A percentile compares a stretch with the other conserved stretches of the same genome.
These are phyloP conservation scores for Hecatera dysodea DNA, from an alignment of 2,888 invertebrate genomes.

Conservation along the genomic window DNA sequence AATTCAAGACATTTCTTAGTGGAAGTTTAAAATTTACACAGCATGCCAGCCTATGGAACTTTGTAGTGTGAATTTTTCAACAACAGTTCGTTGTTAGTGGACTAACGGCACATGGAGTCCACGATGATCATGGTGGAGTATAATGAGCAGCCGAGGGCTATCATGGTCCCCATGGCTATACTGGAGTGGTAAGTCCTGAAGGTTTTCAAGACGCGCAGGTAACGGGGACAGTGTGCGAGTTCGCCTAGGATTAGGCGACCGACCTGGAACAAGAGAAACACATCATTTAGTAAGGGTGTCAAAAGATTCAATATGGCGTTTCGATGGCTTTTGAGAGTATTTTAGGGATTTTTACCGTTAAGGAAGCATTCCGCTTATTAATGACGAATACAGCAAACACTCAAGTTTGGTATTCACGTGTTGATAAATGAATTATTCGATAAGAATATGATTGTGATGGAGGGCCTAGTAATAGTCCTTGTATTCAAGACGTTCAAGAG, in stretches of 20 bases:
- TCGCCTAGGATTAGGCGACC: slow-evolving; percentile 94
- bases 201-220: slow-evolving; percentile 93
- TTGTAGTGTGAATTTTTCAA: slow-evolving; percentile 29
- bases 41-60: slow-evolving; percentile 60
- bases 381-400: slow-evolving; percentile 20
- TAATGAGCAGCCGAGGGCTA: slow-evolving; percentile 85
- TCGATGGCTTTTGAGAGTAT: background rate
- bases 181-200: slow-evolving; percentile 95
- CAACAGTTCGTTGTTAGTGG: slow-evolving; percentile 39
- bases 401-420: background rate
- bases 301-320: too few relatives aligned
- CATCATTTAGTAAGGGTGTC: slow-evolving; percentile 22
- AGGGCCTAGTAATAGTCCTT: background rate
- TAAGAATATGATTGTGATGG: background rate
- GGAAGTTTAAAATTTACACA: slow-evolving; percentile 58
- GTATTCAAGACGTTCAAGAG: background rate
- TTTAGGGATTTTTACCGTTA: background rate
- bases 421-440: slow-evolving; percentile 10
- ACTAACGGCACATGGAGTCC: slow-evolving; percentile 85
- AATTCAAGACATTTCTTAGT: slow-evolving; percentile 29
- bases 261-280: slow-evolving; percentile 83
- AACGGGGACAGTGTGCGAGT: slow-evolving; percentile 94
- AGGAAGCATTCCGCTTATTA: background rate
- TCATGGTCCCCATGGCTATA: slow-evolving; percentile 95
- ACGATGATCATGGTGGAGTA: slow-evolving; percentile 88